Evolutionary conservation across 2,113 vertebrate species (phyloP).

Genomic region (Antechinus flavipes): DNA sequence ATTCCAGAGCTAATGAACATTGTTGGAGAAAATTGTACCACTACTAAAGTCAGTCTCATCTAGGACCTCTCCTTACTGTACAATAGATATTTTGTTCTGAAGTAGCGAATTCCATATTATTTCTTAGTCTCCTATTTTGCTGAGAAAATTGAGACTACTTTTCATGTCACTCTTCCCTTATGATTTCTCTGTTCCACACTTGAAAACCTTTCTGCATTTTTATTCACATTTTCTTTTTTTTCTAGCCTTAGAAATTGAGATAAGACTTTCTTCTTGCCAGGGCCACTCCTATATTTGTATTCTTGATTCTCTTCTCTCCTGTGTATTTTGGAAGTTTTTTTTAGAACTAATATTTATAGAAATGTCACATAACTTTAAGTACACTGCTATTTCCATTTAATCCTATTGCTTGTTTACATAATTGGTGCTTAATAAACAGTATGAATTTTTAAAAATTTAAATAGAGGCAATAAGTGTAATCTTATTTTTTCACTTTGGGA

Average conservation of each 20-base stretch:
- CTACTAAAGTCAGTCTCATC: neutral
- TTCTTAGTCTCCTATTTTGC: neutral
- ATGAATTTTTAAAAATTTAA: neutral
- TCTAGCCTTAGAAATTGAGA: neutral
- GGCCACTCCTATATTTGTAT: neutral
- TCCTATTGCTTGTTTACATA: neutral
- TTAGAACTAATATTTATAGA: neutral
- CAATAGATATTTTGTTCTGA: neutral
- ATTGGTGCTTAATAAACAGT: neutral
- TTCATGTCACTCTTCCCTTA: neutral
- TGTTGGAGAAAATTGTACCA: neutral
- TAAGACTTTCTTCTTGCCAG: neutral
- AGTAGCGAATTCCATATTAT: neutral
- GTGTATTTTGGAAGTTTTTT: neutral
- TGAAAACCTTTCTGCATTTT: neutral
- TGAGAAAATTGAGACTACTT: neutral
- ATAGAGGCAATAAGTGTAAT: neutral
- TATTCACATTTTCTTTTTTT: neutral
- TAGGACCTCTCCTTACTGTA: neutral
- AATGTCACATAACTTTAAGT: neutral
- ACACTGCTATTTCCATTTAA: neutral
- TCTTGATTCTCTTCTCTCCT: neutral
- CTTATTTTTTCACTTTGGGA: neutral
- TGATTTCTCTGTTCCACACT: neutral
- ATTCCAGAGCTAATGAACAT: neutral